Conservation (phyloP, 2,888 invertebrate species). For the Napeogenes inachia region DNA sequence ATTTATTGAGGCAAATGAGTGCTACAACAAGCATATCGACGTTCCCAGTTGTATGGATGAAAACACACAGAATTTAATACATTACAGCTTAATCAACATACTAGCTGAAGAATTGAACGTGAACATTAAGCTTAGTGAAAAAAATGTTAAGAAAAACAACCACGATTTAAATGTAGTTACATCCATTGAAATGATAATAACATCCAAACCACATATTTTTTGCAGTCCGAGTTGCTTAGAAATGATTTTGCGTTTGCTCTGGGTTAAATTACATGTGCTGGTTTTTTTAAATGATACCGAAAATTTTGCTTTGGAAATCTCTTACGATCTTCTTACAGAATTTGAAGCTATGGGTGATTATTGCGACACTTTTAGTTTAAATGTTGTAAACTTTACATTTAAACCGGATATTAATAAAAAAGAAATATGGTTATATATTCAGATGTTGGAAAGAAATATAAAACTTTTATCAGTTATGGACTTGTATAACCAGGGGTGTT, state of each 20-base stretch:
- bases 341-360: conserved; percentile 67
- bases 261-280: conserved; percentile 66
- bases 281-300: conserved; percentile 61
- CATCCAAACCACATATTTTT: conserved; percentile 59
- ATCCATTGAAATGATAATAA: conserved; percentile 56
- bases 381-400: conserved; percentile 58
- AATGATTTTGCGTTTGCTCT: conserved; percentile 57
- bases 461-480: conserved; percentile 80
- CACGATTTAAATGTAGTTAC: conserved; percentile 58
- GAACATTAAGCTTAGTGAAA: conserved; percentile 52
- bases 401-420: conserved; percentile 58
- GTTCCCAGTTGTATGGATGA: conserved; percentile 58
- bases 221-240: conserved; percentile 54
- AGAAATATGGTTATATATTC: conserved; percentile 56
- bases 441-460: conserved; percentile 70
- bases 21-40: conserved; percentile 68
- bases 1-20: conserved; percentile 79
- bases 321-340: conserved; percentile 64
- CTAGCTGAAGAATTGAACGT: conserved; percentile 63
- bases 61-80: conserved; percentile 52
- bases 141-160: conserved; percentile 39
- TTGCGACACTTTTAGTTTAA: conserved; percentile 50
- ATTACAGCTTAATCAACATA: conserved; percentile 59
- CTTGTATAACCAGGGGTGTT: conserved; percentile 80
- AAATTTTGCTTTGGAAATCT: conserved; percentile 61